Percentiles rank a stretch among this genome's conserved stretches.
Evolutionary conservation across 2,113 vertebrate species (phyloP).

Genomic region (Prinia subflava): DNA sequence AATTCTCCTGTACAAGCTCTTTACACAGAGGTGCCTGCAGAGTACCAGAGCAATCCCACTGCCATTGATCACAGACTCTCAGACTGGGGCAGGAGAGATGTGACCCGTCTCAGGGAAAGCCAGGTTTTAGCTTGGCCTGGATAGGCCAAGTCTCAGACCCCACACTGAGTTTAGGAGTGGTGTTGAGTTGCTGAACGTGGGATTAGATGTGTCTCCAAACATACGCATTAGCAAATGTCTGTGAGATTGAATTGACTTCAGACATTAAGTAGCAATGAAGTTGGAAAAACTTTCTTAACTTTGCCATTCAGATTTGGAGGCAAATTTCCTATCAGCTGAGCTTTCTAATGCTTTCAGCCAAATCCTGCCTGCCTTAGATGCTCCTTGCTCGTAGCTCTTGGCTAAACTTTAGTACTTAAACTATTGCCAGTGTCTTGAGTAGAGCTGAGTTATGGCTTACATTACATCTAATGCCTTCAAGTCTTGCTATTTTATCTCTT

Average conservation of each 20-base stretch:
- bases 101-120: neutral
- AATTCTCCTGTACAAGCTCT: neutral
- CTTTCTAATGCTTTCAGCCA: neutral
- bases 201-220: neutral
- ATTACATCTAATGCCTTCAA: neutral
- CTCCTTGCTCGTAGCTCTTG: neutral
- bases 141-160: fast-evolving
- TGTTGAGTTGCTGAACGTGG: neutral
- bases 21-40: neutral
- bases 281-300: neutral
- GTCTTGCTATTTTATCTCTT: slow-evolving; percentile 6
- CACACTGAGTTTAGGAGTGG: neutral
- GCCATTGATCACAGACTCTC: neutral
- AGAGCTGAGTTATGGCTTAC: neutral
- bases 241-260: neutral
- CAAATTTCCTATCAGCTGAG: neutral
- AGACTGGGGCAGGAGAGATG: neutral
- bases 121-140: neutral
- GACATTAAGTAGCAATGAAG: neutral
- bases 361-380: neutral
- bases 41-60: neutral
- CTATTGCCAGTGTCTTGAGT: neutral
- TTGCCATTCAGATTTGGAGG: neutral
- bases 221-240: neutral
- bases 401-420: neutral